These are phyloP conservation scores for Conomelus anceps DNA, from an alignment of 2,888 invertebrate genomes.

Conservation along the genomic window DNA sequence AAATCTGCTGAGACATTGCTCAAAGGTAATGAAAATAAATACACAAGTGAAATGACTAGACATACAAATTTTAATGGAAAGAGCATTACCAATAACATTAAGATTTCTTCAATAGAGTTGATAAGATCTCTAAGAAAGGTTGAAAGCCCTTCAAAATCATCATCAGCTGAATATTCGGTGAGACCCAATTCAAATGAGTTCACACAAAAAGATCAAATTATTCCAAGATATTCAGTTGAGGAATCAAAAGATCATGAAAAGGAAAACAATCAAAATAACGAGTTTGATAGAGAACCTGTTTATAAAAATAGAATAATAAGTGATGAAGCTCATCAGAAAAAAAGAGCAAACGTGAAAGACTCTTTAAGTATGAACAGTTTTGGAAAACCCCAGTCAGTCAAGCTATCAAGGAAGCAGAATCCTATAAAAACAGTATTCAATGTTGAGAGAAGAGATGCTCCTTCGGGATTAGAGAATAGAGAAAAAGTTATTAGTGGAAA, in stretches of 20 bases:
- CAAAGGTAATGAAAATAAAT: background rate
- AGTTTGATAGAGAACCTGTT: too few species aligned
- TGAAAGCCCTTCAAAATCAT: background rate
- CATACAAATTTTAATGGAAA: background rate
- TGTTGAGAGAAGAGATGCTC: background rate
- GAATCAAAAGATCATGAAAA: background rate
- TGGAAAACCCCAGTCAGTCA: background rate
- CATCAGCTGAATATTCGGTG: background rate
- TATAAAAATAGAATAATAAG: background rate
- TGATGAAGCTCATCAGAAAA: background rate
- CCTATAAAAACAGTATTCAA: background rate
- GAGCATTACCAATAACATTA: background rate
- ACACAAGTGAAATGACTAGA: background rate
- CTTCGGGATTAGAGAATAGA: background rate
- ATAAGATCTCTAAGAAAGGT: background rate
- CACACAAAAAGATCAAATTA: background rate
- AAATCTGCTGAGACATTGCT: background rate
- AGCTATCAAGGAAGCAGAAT: background rate
- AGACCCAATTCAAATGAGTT: background rate
- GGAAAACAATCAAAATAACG: too few species aligned
- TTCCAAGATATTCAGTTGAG: background rate
- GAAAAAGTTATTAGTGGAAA: background rate
- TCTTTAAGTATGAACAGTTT: background rate
- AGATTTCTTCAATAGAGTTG: background rate
- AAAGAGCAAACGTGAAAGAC: background rate